Evolutionary conservation across 2,113 vertebrate genomes (phyloP), one percentile per base, ranked within the genome.

Genomic region (Halichoeres trimaculatus): DNA sequence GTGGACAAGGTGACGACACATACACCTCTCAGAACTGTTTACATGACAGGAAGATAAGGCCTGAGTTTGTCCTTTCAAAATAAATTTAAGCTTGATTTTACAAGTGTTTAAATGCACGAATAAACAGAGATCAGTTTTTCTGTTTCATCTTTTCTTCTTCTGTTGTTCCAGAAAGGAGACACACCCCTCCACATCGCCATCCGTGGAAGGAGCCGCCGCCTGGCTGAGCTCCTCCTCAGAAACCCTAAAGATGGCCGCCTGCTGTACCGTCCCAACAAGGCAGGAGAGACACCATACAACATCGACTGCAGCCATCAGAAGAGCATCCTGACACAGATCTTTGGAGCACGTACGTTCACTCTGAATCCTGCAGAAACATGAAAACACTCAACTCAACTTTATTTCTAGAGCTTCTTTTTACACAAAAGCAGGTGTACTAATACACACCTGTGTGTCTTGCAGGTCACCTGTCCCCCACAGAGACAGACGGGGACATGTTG

Each of bases 231-330:
- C 22, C 95, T 99, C 11, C 87, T 99, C 73, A 88, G 98, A 65
- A 99, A 99, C 78, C 98, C 98, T 7, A 99, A 99, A 91, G 98
- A 99, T 68, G 98, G 98, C 20, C 93, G 98, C 10, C 87, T 99
- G 68, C 95, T 99, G 45, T 99, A 99, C 50, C 95, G 97, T 13
- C 98, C 98, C 36, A 99, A 98, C 93, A 99, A 98, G 89, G 95
- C 95, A 6, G 96, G 96, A 26, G 98, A 99, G 91, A 99, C 98
- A 0, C 98, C 98, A 0, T 99, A 99, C 93, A 99, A 99, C 88
- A 97, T 99, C 40, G 98, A 99, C 93, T 99, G 98, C 83, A 97
- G 95, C 85, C 98, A 99, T 85, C 98, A 99, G 93, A 99, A 99
- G 88, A 99, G 98, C 87, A 99, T 99, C 91, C 94, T 99, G 67